Percentiles rank a stretch among this genome's conserved stretches.
Conservation (phyloP, 2,113 vertebrate genomes). For the Leucopsar rothschildi region DNA sequence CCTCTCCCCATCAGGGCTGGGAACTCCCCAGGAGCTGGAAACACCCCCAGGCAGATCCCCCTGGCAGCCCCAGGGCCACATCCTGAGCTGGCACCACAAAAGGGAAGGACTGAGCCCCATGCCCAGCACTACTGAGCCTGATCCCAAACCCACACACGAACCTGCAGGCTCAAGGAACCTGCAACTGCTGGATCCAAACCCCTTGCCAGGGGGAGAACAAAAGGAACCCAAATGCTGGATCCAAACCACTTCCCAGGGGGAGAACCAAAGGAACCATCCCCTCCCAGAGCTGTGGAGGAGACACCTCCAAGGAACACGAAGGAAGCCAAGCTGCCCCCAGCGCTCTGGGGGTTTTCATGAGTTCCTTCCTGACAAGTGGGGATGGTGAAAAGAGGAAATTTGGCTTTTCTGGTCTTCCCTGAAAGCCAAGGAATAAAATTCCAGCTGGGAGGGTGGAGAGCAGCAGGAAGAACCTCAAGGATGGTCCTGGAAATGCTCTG, state of each 20-base stretch:
- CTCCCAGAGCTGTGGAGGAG: not conserved
- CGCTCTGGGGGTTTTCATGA: rapidly evolving
- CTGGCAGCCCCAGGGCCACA: not conserved
- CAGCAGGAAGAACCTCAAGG: not conserved
- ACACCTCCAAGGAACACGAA: not conserved
- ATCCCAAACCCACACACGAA: not conserved
- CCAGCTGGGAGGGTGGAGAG: not conserved
- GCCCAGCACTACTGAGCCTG: not conserved
- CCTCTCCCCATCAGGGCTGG: not conserved
- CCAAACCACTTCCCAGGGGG: too few relatives aligned
- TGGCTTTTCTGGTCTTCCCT: not conserved
- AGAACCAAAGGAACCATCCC: not conserved
- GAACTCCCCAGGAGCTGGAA: not conserved
- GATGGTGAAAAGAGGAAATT: not conserved
- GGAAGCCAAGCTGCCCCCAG: not conserved
- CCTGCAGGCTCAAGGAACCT: not conserved
- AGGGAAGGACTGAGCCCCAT: not conserved
- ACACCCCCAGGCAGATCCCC: not conserved
- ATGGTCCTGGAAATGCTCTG: not conserved
- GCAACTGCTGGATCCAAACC: not conserved
- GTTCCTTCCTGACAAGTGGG: not conserved
- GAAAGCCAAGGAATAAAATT: not conserved
- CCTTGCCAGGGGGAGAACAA: too few relatives aligned
- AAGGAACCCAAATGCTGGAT: too few relatives aligned
- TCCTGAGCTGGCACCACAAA: not conserved